Evolutionary conservation across 2,888 invertebrate genomes (phyloP), one percentile per base, ranked within the genome.

Genomic region (Sesia bembeciformis): DNA sequence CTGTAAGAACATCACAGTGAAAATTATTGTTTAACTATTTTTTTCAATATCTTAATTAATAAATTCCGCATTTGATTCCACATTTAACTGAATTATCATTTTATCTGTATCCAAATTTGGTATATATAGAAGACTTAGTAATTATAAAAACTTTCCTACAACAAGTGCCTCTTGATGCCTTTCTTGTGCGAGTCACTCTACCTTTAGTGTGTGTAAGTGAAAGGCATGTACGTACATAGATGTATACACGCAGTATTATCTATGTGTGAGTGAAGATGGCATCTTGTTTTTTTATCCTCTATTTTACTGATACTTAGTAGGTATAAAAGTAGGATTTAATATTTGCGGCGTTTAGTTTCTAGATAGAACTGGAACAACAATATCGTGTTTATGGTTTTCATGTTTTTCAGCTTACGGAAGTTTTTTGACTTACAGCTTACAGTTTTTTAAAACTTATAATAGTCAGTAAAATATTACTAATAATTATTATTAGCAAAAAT

Each of bases 271-370:
- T 81, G 76, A 71, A 70, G 76, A 78, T 74, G 74, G 70, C 62
- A 72, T 76, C 74, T 73, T 59, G 65, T 70, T 81, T 74, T 80
- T 83, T 75, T 71, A 63, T 63, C 65, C 67, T 70, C 69, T 73
- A 72, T 70, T 68, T 68, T 73, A 80, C 79, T 78, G 76, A 76
- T 76, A 76, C 75, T 76, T 76, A 71, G 81, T 23, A 23, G 23
- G 23, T 88, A 88, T 88, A 88, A 74, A 87, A 78, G 77, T 76
- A 60, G 72, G 70, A 62, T 66, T 68, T 64, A 67, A 58, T 60
- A 65, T 68, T 64, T 60, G 52, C 56, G 54, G 53, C 56, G 70
- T 58, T 84, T 84, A 88, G 84, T 87, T 84, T 80, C 80, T 81
- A 78, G 72, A 66, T 53, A 59, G 59, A 60, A 53, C 59, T 60